Conservation (phyloP, 1,140 invertebrate genomes). For the Drosophila murphyi region DNA sequence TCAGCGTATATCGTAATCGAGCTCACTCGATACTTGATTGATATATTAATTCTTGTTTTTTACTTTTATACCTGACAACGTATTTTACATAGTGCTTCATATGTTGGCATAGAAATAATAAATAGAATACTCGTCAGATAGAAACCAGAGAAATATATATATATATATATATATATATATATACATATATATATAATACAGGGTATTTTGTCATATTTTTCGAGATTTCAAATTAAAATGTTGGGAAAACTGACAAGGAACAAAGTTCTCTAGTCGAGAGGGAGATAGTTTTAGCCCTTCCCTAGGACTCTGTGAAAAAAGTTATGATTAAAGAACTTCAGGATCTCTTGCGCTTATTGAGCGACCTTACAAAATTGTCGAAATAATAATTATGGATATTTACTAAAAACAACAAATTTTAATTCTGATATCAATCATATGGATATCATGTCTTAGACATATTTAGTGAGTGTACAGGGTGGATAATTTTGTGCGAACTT, state of each 20-base stretch:
- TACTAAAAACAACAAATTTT: too few relatives aligned
- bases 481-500: neutral
- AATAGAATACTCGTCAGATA: conserved; percentile 43
- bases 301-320: too few relatives aligned
- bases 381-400: too few relatives aligned
- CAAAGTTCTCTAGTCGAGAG: neutral
- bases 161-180: neutral
- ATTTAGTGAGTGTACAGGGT: too few relatives aligned
- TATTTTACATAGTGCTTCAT: conserved; percentile 39
- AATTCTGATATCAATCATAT: too few relatives aligned
- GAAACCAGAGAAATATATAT: conserved; percentile 50
- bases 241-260: conserved; percentile 25
- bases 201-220: conserved; percentile 51
- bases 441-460: too few relatives aligned
- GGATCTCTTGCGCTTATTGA: too few relatives aligned
- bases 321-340: too few relatives aligned
- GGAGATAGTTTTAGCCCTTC: too few relatives aligned
- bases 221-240: conserved; percentile 32
- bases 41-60: neutral
- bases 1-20: too few relatives aligned
- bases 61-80: conserved; percentile 27
- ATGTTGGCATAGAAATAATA: conserved; percentile 49
- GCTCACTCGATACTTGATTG: too few relatives aligned
- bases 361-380: too few relatives aligned
- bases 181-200: conserved; percentile 22